A percentile compares a stretch with the other conserved stretches of the same genome.
Evolutionary conservation across 2,888 invertebrate species (phyloP).

Genomic region (Holacanthella duospinosa): DNA sequence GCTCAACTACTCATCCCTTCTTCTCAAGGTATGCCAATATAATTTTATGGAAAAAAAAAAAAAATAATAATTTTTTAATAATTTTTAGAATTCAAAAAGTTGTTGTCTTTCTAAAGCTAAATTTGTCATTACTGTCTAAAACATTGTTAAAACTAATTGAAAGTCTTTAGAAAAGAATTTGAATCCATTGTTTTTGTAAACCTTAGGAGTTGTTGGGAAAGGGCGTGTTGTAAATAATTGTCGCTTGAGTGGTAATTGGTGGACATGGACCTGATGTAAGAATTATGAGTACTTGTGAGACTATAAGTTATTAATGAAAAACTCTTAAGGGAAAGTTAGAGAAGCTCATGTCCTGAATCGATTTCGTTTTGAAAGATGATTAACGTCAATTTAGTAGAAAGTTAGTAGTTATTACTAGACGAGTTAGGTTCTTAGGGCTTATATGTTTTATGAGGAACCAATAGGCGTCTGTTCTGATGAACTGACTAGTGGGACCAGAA

Average conservation of each 20-base stretch:
- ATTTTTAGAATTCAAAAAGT: constrained; percentile 5
- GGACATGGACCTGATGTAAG: too few species aligned
- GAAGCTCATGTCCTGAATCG: background rate
- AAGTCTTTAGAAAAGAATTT: too few species aligned
- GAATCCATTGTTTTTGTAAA: too few species aligned
- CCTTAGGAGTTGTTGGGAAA: background rate
- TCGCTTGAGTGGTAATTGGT: background rate
- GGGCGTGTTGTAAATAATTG: background rate
- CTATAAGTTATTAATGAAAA: background rate
- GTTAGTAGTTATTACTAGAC: background rate
- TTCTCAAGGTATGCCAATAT: constrained; percentile 62
- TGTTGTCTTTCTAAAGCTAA: too few species aligned
- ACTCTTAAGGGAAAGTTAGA: background rate
- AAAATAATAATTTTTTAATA: background rate
- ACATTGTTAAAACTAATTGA: too few species aligned
- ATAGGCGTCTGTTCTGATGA: too few species aligned
- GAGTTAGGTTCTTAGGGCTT: too few species aligned
- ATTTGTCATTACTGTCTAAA: too few species aligned
- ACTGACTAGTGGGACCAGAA: too few species aligned
- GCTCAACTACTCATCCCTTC: constrained; percentile 91
- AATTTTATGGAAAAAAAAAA: background rate
- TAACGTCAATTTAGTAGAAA: background rate
- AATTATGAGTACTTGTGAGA: background rate
- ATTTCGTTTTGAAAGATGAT: background rate
- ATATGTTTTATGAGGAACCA: too few species aligned